Percentiles rank a stretch among this genome's conserved stretches.
These are phyloP conservation scores for Dryobotodes eremita DNA, from an alignment of 2,888 invertebrate species.

Conservation along the genomic window DNA sequence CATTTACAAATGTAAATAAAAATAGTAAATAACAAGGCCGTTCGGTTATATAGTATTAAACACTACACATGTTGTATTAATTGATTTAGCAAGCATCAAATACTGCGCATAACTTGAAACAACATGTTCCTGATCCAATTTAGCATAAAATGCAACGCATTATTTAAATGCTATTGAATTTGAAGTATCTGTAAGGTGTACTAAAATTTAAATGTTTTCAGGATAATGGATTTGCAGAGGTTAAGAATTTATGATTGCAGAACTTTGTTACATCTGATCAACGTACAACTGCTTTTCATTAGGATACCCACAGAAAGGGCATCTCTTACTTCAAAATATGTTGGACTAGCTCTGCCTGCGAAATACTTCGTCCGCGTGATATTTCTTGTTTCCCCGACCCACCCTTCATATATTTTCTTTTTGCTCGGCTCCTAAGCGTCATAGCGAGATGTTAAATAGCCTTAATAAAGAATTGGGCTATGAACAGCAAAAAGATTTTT, in stretches of 20 bases:
- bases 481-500: no score
- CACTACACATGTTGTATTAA: conserved; percentile 24
- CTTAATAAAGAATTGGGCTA: no score
- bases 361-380: no score
- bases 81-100: conserved; percentile 27
- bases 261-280: background rate
- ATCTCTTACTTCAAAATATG: background rate
- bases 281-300: background rate
- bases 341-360: background rate
- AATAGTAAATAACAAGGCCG: background rate
- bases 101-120: conserved; percentile 20
- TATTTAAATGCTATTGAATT: conserved; percentile 31
- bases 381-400: no score
- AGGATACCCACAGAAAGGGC: no score
- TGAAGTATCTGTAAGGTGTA: background rate
- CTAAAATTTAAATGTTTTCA: conserved; percentile 1
- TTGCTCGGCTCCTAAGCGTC: no score
- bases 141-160: conserved; percentile 30
- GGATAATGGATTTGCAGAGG: background rate
- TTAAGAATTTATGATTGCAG: background rate
- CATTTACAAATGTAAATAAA: background rate
- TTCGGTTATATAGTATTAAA: conserved; percentile 26
- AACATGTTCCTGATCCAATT: conserved; percentile 35
- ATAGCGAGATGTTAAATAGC: no score
- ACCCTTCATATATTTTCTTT: no score